These are phyloP conservation scores for Anthrax anthrax DNA, from an alignment of 2,888 invertebrate species.

Conservation along the genomic window DNA sequence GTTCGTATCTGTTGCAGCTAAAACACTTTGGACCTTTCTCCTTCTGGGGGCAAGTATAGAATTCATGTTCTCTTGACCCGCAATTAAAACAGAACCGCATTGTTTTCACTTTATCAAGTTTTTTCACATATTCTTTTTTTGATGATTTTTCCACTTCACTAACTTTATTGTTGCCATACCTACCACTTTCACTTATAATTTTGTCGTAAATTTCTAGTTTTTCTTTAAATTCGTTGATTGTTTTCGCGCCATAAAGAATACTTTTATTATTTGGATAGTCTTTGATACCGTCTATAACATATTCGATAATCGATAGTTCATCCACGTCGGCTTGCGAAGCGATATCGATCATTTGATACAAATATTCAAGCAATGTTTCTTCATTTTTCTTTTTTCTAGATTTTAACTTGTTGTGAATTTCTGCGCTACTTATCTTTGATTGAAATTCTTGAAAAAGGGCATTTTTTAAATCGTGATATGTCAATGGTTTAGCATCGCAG, in stretches of 20 bases:
- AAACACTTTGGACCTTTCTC: conserved; percentile 1
- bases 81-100: not conserved
- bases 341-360: not conserved
- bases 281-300: not conserved
- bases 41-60: not conserved
- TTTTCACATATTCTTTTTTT: too few species aligned
- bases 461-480: not conserved
- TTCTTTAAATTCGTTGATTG: not conserved
- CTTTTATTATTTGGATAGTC: not conserved
- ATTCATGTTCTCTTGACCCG: not conserved
- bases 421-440: not conserved
- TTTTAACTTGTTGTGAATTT: not conserved
- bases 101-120: too few species aligned
- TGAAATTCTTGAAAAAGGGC: not conserved
- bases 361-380: not conserved
- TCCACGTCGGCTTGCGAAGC: not conserved
- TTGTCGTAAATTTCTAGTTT: not conserved
- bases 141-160: not conserved
- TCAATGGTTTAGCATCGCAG: too few species aligned
- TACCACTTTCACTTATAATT: not conserved
- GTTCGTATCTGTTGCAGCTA: not conserved
- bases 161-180: not conserved
- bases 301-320: not conserved
- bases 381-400: not conserved
- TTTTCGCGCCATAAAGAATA: not conserved